These are phyloP conservation scores for Malacoraja senta DNA, from an alignment of 2,797 vertebrate genomes.

Conservation along the genomic window DNA sequence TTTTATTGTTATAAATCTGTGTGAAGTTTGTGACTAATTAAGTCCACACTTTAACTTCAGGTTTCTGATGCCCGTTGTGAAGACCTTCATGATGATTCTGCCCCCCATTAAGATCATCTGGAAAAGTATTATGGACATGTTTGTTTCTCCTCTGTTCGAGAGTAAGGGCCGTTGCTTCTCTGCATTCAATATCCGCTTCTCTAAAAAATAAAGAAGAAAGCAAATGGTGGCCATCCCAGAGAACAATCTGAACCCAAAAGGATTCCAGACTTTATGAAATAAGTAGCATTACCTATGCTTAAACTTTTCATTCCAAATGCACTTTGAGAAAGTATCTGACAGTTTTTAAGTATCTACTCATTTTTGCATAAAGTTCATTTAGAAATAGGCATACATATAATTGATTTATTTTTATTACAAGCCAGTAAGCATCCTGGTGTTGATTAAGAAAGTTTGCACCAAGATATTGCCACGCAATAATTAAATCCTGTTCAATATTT, in stretches of 20 bases:
- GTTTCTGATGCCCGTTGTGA: constrained; percentile 78
- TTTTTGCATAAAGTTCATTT: constrained; percentile 22
- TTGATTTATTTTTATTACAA: constrained; percentile 15
- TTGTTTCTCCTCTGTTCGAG: constrained; percentile 64
- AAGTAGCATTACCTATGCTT: constrained; percentile 19
- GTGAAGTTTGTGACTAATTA: constrained; percentile 2
- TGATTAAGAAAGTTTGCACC: constrained; percentile 16
- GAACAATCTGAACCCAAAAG: neutral
- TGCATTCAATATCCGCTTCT: constrained; percentile 60
- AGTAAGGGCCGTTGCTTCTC: constrained; percentile 71
- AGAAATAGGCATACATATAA: neutral
- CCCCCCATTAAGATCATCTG: constrained; percentile 74
- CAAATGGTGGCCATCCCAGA: neutral
- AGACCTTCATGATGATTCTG: constrained; percentile 70
- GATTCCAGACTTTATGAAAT: neutral
- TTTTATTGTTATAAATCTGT: neutral
- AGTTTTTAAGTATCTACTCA: constrained; percentile 22
- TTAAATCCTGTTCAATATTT: constrained; percentile 12
- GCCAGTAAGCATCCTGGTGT: neutral
- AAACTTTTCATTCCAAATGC: constrained; percentile 11
- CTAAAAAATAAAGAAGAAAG: constrained; percentile 55
- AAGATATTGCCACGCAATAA: constrained; percentile 21
- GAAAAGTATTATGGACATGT: constrained; percentile 68
- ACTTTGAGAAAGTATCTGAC: constrained; percentile 8
- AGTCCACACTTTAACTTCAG: constrained; percentile 53